Percentiles rank a stretch among this genome's conserved stretches.
These are phyloP conservation scores for Cavia aperea DNA, from an alignment of 2,113 vertebrate species.

Conservation along the genomic window DNA sequence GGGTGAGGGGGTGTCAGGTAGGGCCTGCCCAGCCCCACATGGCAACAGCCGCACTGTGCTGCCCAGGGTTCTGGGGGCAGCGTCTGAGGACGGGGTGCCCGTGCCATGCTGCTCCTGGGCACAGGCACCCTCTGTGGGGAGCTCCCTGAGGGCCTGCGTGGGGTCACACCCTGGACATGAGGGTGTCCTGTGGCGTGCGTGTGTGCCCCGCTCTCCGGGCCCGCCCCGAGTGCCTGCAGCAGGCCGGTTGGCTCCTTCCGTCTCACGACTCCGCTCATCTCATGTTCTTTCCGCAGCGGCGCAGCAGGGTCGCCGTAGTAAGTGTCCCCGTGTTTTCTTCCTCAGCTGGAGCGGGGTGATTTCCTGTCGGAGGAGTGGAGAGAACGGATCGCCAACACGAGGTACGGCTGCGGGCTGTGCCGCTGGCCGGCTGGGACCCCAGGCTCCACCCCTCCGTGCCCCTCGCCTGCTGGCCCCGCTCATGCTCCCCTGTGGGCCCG, in stretches of 20 bases:
- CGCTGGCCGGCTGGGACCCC: neutral
- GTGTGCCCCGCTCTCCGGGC: neutral
- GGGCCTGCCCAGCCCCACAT: neutral
- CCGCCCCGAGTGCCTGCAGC: too few relatives aligned
- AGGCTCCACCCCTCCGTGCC: neutral
- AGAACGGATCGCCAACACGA: constrained; percentile 97
- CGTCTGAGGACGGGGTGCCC: too few relatives aligned
- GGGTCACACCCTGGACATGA: neutral
- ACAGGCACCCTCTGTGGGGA: neutral
- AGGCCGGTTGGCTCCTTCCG: neutral
- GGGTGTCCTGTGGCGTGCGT: neutral
- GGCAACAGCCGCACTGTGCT: neutral
- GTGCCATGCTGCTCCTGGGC: neutral
- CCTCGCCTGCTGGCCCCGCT: too few relatives aligned
- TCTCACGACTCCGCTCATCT: neutral
- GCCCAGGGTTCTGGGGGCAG: neutral
- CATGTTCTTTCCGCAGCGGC: neutral
- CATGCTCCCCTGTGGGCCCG: too few relatives aligned
- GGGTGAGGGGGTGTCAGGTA: neutral
- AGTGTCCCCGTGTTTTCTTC: constrained; percentile 48
- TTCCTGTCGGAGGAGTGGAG: constrained; percentile 99
- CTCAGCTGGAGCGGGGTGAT: constrained; percentile 96
- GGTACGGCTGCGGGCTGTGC: constrained; percentile 75
- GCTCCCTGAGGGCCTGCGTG: neutral
- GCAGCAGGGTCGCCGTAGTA: neutral